Conservation (phyloP, 1,140 invertebrate genomes). For the Meteorus sp. region DNA sequence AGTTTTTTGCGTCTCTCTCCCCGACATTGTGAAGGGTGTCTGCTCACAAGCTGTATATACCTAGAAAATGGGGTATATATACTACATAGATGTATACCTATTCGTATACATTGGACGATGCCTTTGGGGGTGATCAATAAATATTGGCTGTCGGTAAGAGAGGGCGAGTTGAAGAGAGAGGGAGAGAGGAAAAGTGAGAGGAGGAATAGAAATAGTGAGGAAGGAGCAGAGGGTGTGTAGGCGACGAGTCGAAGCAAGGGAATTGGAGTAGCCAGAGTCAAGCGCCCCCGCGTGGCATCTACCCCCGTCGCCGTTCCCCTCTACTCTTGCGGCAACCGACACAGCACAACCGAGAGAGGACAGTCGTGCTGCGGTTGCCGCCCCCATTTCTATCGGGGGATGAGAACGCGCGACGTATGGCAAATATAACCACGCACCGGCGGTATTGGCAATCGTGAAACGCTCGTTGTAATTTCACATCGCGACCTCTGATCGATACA, state of each 20-base stretch:
- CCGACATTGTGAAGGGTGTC: conserved; percentile 32
- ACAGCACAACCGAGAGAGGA: conserved; percentile 41
- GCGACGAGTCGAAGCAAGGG: conserved; percentile 17
- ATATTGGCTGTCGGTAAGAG: conserved; percentile 57
- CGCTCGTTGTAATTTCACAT: conserved; percentile 41
- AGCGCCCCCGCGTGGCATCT: too few species aligned
- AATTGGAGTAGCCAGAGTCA: conserved; percentile 28
- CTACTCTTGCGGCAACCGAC: conserved; percentile 2
- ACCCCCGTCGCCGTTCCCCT: neutral
- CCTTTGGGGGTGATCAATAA: conserved; percentile 59
- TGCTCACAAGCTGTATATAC: conserved; percentile 16
- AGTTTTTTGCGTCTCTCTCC: conserved; percentile 19
- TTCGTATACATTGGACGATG: conserved; percentile 45
- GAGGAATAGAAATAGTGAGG: conserved; percentile 12
- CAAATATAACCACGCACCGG: conserved; percentile 46
- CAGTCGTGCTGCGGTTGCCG: conserved; percentile 56
- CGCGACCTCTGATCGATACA: conserved; percentile 34
- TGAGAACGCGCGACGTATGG: conserved; percentile 40
- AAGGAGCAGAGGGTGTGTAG: conserved; percentile 14
- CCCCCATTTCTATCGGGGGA: conserved; percentile 45
- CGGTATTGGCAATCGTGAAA: conserved; percentile 50
- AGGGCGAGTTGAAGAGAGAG: conserved; percentile 43
- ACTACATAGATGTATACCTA: too few species aligned
- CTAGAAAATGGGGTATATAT: conserved; percentile 15
- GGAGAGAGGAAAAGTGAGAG: conserved; percentile 13